Evolutionary conservation across 2,797 vertebrate genomes (phyloP).

Genomic region (Enteromius treurensis): DNA sequence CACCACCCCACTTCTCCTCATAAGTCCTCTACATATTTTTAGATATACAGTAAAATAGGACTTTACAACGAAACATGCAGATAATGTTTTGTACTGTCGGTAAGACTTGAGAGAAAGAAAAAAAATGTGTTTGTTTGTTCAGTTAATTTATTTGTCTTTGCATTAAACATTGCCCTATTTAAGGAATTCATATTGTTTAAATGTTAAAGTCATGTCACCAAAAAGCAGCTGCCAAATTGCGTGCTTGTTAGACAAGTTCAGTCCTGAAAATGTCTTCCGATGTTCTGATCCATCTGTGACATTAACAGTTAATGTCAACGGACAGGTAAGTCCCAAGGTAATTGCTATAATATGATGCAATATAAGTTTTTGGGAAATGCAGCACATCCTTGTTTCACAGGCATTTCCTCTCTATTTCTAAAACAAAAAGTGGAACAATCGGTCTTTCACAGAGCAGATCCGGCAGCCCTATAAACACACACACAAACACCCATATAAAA

Average conservation of each 20-base stretch:
- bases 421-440: constrained; percentile 58
- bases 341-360: not conserved
- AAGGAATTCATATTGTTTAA: not conserved
- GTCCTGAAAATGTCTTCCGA: not conserved
- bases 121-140: not conserved
- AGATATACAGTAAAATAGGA: not conserved
- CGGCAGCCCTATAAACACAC: not conserved
- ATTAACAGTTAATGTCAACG: not conserved
- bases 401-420: constrained; percentile 78
- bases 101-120: not conserved
- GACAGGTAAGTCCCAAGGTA: not conserved
- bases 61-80: not conserved
- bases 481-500: not conserved
- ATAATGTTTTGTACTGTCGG: not conserved
- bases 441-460: not conserved
- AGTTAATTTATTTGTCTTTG: not conserved
- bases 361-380: constrained; percentile 53
- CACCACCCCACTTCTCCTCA: not conserved
- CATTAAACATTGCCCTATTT: not conserved
- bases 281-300: not conserved
- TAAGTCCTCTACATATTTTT: not conserved
- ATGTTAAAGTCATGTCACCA: not conserved
- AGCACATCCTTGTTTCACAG: constrained; percentile 71
- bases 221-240: not conserved
- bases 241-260: not conserved